Conservation (phyloP, 1,140 invertebrate genomes). For the Onthophagus taurus region DNA sequence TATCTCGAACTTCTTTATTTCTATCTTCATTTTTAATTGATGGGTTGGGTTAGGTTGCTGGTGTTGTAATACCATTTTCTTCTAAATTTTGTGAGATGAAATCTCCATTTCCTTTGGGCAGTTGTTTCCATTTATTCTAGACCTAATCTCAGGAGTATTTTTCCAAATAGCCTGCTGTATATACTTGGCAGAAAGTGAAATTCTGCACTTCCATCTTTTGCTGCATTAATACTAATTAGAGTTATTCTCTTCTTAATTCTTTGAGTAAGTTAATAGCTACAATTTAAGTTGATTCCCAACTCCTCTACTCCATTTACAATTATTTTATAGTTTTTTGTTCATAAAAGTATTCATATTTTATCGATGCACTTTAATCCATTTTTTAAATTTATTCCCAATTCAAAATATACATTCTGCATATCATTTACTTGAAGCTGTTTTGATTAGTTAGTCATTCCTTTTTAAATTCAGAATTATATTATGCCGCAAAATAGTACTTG, state of each 20-base stretch:
- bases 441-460: conserved; percentile 1
- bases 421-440: neutral
- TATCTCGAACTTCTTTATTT: neutral
- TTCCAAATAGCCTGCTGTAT: too few species aligned
- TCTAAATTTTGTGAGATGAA: conserved; percentile 19
- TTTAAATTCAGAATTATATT: conserved; percentile 4
- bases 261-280: conserved; percentile 6
- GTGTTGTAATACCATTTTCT: conserved; percentile 15
- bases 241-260: too few species aligned
- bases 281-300: conserved; percentile 2
- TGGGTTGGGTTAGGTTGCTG: conserved; percentile 5
- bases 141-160: neutral
- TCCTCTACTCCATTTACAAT: conserved; percentile 3
- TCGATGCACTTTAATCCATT: neutral
- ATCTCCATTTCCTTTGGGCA: conserved; percentile 1
- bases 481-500: conserved; percentile 6
- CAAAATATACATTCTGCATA: conserved; percentile 5
- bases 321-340: conserved; percentile 6
- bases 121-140: conserved; percentile 7
- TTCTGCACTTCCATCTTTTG: too few species aligned
- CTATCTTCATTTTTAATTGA: conserved; percentile 17
- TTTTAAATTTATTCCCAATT: neutral
- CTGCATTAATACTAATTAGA: too few species aligned
- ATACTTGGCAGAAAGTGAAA: too few species aligned
- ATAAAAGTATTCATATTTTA: conserved; percentile 4